These are phyloP conservation scores for Spodoptera picta DNA, from an alignment of 2,888 invertebrate genomes.

Conservation along the genomic window DNA sequence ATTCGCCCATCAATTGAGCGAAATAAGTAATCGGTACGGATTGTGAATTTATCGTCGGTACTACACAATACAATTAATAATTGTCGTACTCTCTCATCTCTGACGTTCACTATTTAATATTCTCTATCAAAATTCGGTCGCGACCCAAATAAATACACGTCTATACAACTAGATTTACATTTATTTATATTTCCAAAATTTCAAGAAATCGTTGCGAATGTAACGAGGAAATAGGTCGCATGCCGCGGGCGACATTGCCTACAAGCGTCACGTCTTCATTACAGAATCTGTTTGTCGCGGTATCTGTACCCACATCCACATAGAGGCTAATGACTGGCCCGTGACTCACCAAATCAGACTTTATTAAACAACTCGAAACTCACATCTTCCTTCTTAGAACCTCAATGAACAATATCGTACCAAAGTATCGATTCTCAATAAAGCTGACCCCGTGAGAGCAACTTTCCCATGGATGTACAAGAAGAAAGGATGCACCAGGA, in stretches of 20 bases:
- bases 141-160: constrained; percentile 36
- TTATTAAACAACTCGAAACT: constrained; percentile 23
- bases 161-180: constrained; percentile 36
- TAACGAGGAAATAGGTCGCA: constrained; percentile 32
- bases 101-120: constrained; percentile 33
- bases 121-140: constrained; percentile 23
- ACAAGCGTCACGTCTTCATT: background rate
- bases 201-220: constrained; percentile 22
- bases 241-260: background rate
- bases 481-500: constrained; percentile 68
- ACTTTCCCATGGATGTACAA: constrained; percentile 72
- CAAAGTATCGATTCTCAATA: constrained; percentile 18
- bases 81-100: constrained; percentile 18
- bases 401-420: constrained; percentile 24
- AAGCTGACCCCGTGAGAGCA: constrained; percentile 31
- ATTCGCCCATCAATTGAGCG: constrained; percentile 25
- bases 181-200: constrained; percentile 35
- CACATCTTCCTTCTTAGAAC: constrained; percentile 30
- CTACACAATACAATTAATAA: constrained; percentile 29
- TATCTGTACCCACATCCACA: constrained; percentile 6
- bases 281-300: constrained; percentile 11
- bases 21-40: constrained; percentile 36
- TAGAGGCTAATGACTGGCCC: constrained; percentile 8
- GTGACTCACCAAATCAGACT: constrained; percentile 30
- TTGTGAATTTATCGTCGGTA: constrained; percentile 23